phyloP scores from a whole-genome alignment of 2,797 vertebrate genomes.

The Graptemys geographica region DNA sequence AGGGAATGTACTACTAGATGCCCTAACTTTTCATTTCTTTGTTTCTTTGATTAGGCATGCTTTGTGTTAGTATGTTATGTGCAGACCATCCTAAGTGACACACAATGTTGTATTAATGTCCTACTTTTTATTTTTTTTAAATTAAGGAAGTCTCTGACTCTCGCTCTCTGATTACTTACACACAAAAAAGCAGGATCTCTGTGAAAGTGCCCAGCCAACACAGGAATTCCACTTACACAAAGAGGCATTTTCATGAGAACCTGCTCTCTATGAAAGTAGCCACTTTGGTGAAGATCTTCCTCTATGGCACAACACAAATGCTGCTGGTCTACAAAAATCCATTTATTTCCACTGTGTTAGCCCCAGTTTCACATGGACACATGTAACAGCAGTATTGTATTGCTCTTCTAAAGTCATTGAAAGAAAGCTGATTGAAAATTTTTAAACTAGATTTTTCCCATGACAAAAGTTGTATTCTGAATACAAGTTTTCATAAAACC shows the following conservation, averaged over 20 bases:
- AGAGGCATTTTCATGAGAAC: background rate
- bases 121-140: background rate
- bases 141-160: background rate
- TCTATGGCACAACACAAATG: background rate
- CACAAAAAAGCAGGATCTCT: background rate
- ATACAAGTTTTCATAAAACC: background rate
- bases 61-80: background rate
- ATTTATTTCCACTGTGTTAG: background rate
- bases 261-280: background rate
- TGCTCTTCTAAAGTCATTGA: background rate
- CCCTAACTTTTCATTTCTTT: background rate
- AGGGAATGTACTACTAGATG: too few relatives aligned
- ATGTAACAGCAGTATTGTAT: background rate
- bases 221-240: background rate
- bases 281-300: background rate
- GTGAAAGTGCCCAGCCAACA: background rate
- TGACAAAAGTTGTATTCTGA: background rate
- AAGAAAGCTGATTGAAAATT: background rate
- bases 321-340: background rate
- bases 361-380: background rate
- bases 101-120: background rate
- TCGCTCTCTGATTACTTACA: background rate
- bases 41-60: background rate
- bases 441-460: background rate
- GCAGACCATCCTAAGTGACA: accelerated